Evolutionary conservation across 2,888 invertebrate genomes (phyloP).

Genomic region (Crepidodera aurea): DNA sequence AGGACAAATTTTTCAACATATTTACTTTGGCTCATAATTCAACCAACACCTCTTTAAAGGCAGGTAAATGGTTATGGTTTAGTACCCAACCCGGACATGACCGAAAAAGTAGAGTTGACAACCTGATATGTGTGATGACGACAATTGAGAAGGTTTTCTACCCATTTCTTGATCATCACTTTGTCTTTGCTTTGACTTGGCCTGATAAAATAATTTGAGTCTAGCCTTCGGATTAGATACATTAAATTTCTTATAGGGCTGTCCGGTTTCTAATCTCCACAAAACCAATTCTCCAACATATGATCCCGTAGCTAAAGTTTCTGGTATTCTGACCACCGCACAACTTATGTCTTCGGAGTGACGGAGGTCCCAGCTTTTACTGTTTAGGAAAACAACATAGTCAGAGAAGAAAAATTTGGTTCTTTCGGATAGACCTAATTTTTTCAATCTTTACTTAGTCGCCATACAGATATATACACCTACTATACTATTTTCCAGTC

Average conservation of each 20-base stretch:
- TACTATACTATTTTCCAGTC: no score
- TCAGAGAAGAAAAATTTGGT: not conserved
- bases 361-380: slow-evolving; percentile 74
- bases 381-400: no score
- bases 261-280: slow-evolving; percentile 85
- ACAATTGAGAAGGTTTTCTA: no score
- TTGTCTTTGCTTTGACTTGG: slow-evolving; percentile 41
- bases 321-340: slow-evolving; percentile 71
- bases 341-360: slow-evolving; percentile 81
- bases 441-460: no score
- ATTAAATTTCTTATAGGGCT: slow-evolving; percentile 67
- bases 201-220: slow-evolving; percentile 67
- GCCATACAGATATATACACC: no score
- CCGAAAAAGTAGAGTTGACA: no score
- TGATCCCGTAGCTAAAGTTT: slow-evolving; percentile 77
- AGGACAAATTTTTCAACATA: no score
- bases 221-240: slow-evolving; percentile 67
- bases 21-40: no score
- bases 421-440: not conserved
- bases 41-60: no score
- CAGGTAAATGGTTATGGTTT: no score
- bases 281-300: slow-evolving; percentile 82
- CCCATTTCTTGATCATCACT: slow-evolving; percentile 29
- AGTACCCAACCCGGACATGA: no score
- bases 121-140: no score